Evolutionary conservation across 2,888 invertebrate species (phyloP).

Genomic region (Dryobotodes eremita): DNA sequence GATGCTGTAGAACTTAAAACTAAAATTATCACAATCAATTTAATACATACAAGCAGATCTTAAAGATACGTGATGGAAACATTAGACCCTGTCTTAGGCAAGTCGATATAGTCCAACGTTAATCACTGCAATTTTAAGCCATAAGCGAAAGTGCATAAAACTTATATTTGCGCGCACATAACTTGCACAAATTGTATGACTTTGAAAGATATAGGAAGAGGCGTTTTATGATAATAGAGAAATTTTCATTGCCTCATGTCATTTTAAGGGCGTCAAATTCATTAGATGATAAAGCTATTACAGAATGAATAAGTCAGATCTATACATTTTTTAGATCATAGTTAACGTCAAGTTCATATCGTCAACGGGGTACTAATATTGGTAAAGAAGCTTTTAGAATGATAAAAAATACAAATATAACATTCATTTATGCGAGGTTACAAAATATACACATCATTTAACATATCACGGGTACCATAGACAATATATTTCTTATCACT

Average conservation of each 20-base stretch:
- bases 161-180: not conserved
- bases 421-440: slow-evolving; percentile 19
- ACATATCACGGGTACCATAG: slow-evolving; percentile 2
- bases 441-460: slow-evolving; percentile 26
- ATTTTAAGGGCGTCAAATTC: not conserved
- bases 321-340: not conserved
- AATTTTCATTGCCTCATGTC: not conserved
- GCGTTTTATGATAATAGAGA: not conserved
- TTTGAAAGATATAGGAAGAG: not conserved
- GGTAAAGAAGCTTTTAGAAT: not conserved
- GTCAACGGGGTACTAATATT: not conserved
- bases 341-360: not conserved
- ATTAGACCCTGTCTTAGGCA: slow-evolving; percentile 24
- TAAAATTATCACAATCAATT: slow-evolving; percentile 66
- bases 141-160: not conserved
- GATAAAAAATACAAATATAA: not conserved
- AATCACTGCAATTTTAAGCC: slow-evolving; percentile 11
- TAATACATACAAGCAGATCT: slow-evolving; percentile 64
- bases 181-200: not conserved
- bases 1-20: slow-evolving; percentile 53
- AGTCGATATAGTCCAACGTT: not conserved
- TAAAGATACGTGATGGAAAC: slow-evolving; percentile 24
- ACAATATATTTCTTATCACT: slow-evolving; percentile 6
- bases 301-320: no score
- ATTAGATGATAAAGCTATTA: not conserved